Evolutionary conservation across 1,140 invertebrate species (phyloP).

Genomic region (Calycopis cecrops): DNA sequence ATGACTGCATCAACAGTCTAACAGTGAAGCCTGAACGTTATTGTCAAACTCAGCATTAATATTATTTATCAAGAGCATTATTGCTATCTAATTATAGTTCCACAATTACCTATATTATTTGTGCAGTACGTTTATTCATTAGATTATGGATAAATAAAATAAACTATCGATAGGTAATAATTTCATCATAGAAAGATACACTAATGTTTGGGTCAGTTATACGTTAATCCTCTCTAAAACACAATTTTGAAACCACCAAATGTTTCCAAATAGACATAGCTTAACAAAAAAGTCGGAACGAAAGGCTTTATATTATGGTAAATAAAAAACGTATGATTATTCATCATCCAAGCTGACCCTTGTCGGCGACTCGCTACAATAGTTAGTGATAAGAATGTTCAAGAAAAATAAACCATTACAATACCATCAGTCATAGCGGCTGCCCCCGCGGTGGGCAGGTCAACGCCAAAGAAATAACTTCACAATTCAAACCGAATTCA

Average conservation of each 20-base stretch:
- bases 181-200: too few species aligned
- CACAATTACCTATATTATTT: too few species aligned
- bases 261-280: neutral
- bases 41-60: too few species aligned
- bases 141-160: too few species aligned
- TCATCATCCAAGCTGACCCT: slow-evolving; percentile 18
- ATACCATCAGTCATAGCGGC: slow-evolving; percentile 62
- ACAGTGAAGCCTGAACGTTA: too few species aligned
- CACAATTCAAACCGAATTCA: slow-evolving; percentile 59
- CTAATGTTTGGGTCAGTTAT: too few species aligned
- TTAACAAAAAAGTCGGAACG: neutral
- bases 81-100: too few species aligned
- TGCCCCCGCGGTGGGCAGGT: slow-evolving; percentile 65
- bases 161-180: too few species aligned
- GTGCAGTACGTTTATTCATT: too few species aligned
- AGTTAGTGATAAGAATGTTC: slow-evolving; percentile 63
- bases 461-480: slow-evolving; percentile 62
- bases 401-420: slow-evolving; percentile 72
- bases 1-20: too few species aligned
- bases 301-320: slow-evolving; percentile 4
- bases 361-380: slow-evolving; percentile 42
- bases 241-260: neutral
- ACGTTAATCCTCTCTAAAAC: too few species aligned
- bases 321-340: slow-evolving; percentile 22
- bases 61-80: too few species aligned